These are phyloP conservation scores for Acronicta alni DNA, from an alignment of 2,888 invertebrate species.

Conservation along the genomic window DNA sequence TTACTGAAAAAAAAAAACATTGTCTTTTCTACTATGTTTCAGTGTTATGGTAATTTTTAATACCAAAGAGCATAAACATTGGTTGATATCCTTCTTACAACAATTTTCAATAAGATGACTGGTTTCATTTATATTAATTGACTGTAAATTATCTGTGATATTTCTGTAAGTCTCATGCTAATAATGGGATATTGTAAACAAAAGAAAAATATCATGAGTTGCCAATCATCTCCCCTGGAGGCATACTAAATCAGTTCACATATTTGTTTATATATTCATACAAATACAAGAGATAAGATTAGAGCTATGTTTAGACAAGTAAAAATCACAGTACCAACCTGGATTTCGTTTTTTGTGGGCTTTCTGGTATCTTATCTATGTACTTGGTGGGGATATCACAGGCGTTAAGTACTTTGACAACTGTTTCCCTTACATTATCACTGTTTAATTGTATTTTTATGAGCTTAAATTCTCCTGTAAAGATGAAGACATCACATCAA, in stretches of 20 bases:
- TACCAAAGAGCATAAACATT: no score
- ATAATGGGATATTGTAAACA: not conserved
- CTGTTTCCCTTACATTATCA: constrained; percentile 91
- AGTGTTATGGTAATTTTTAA: no score
- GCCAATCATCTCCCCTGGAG: no score
- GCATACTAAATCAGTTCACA: not conserved
- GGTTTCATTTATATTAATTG: no score
- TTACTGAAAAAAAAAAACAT: constrained; percentile 26
- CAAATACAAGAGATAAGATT: constrained; percentile 25
- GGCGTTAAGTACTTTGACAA: constrained; percentile 93
- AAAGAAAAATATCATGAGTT: not conserved
- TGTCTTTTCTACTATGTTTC: no score
- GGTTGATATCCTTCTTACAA: no score
- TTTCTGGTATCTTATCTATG: constrained; percentile 92
- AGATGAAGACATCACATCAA: constrained; percentile 2
- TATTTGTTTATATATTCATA: constrained; percentile 6
- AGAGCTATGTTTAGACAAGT: constrained; percentile 3
- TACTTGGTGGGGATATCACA: constrained; percentile 96
- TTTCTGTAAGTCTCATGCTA: no score
- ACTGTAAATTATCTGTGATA: no score
- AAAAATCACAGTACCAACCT: constrained; percentile 63
- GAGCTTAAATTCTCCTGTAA: constrained; percentile 91
- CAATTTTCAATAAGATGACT: no score
- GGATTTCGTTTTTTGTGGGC: constrained; percentile 62
- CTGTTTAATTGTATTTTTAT: constrained; percentile 93